Base-by-base conservation (phyloP, 1,140 invertebrate species). In the Drosophila bifasciata region DNA sequence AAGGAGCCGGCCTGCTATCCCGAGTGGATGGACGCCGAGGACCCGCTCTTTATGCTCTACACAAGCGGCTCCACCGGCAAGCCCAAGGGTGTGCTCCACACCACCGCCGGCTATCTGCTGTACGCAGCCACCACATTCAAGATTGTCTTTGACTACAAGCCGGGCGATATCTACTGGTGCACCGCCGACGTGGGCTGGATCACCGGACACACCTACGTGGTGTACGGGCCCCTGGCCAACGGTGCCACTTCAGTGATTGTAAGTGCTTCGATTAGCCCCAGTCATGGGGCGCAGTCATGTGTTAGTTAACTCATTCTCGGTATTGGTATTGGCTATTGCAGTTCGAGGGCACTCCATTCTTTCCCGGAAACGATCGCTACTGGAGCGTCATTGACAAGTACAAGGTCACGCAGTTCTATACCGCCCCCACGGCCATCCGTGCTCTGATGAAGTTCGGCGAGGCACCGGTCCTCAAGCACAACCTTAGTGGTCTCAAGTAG, bases 101-200 rank as follows among this genome's bases (percentile, higher is more conserved):
- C 97, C 0, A 97, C 96, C 0, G 98, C 94, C 0, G 98, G 98
- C 5, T 99, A 99, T 92, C 94, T 99, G 92, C 83, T 98, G 9
- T 99, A 99, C 89, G 95, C 96, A 4, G 95, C 96, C 0, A 96
- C 96, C 1, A 98, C 97, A 0, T 98, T 98, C 89, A 97, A 97
- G 92, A 98, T 98, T 86, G 97, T 97, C 2, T 99, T 99, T 91
- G 98, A 99, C 91, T 98, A 98, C 91, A 95, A 97, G 75, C 95
- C 95, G 0, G 94, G 94, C 39, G 98, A 99, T 91, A 93, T 99
- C 49, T 99, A 97, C 92, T 99, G 97, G 96, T 99, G 98, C 88
- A 99, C 98, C n/a, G 98, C 98, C n/a, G 98, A 99, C 91, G 95
- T 99, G 57, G 98, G 98, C 50, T 99, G 98, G 98, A 99, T 99